Percentiles rank a stretch among this genome's conserved stretches.
These are phyloP conservation scores for Drosophila melanosoma DNA, from an alignment of 2,888 invertebrate species.

Conservation along the genomic window DNA sequence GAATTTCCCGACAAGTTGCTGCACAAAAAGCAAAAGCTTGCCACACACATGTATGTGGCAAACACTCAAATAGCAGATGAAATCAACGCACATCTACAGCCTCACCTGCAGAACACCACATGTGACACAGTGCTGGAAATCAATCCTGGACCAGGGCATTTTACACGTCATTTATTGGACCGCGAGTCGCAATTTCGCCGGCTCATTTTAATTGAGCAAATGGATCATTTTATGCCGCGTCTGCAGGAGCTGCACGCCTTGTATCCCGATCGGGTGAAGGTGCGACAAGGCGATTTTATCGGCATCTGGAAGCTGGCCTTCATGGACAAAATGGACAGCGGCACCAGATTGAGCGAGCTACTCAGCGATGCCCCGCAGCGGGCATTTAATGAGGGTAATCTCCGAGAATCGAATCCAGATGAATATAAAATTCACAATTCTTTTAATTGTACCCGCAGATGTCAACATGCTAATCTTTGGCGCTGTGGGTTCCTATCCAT, in stretches of 20 bases:
- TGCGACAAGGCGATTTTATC: conserved; percentile 87
- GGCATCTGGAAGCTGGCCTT: conserved; percentile 87
- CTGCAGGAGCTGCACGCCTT: conserved; percentile 82
- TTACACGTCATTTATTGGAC: conserved; percentile 87
- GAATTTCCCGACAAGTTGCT: conserved; percentile 81
- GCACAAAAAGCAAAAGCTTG: conserved; percentile 76
- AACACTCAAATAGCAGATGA: conserved; percentile 68
- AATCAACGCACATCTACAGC: conserved; percentile 72
- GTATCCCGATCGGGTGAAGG: conserved; percentile 75
- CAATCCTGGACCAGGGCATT: conserved; percentile 89
- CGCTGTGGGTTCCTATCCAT: conserved; percentile 85
- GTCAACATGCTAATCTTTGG: conserved; percentile 88
- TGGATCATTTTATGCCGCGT: conserved; percentile 85
- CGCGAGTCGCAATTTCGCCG: conserved; percentile 84
- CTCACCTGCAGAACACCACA: conserved; percentile 57
- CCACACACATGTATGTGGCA: conserved; percentile 77
- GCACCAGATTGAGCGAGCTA: conserved; percentile 86
- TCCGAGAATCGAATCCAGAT: not conserved
- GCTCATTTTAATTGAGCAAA: conserved; percentile 87
- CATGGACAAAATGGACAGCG: conserved; percentile 87
- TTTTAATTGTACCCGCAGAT: conserved; percentile 82
- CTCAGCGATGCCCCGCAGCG: conserved; percentile 86
- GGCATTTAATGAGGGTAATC: conserved; percentile 85
- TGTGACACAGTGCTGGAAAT: conserved; percentile 86
- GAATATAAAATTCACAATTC: not conserved